Evolutionary conservation across 2,113 vertebrate genomes (phyloP), one percentile per base, ranked within the genome.

Genomic region (Camelus dromedarius): DNA sequence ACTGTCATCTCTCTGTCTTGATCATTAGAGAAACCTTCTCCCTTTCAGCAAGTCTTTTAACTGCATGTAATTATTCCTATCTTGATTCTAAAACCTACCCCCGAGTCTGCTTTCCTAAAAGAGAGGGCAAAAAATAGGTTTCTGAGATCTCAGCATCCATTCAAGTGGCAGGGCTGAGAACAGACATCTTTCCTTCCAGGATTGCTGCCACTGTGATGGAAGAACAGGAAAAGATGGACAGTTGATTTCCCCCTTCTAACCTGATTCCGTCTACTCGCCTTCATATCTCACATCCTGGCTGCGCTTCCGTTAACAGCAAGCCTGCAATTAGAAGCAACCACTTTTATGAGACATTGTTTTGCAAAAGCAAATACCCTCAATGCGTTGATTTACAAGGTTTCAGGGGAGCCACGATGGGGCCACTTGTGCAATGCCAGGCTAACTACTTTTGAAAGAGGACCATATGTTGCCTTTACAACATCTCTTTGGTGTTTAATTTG

Each of bases 401-500:
- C 95, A 12, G 90, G 92, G 84, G 92, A 93, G 94, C 91, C 93
- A 85, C 15, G 84, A 88, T 85, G 93, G 96, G 91, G 96, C 98
- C 72, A 64, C 73, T 89, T 0, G 91, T 94, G 96, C 97, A 96
- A 82, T 98, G 98, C 97, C 97, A 97, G 97, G 75, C 97, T 98
- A 96, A 98, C 98, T 85, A 70, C 98, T 98, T 97, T 96, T 98
- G 98, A 98, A 98, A 98, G 95, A 76, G 93, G 97, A 95, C 98
- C 98, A 98, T 98, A 98, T 98, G 98, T 94, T 98, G 93, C 96
- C 95, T 85, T 97, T 97, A 97, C 97, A 98, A 98, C 98, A 96
- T 97, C 98, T 91, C 95, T 98, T 98, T 97, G 75, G 91, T 98
- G 98, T 97, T 98, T 99, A 98, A 98, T 98, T 98, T 98, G 98